These are phyloP conservation scores for Coranthus polyacanthus DNA, from an alignment of 2,797 vertebrate species.

Conservation along the genomic window DNA sequence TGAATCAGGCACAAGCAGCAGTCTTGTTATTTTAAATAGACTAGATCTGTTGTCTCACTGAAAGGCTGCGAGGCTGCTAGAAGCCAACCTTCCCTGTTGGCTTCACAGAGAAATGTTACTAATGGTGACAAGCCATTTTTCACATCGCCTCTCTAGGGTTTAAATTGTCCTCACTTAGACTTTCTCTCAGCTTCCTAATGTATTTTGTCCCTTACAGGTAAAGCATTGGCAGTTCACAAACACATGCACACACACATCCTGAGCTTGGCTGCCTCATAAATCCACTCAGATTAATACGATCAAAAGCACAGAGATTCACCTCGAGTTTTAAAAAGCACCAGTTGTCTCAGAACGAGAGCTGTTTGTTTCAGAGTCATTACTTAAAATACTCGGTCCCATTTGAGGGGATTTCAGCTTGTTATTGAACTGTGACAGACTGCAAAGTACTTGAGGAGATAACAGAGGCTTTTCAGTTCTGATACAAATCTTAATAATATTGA, in stretches of 20 bases:
- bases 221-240: conserved; percentile 8
- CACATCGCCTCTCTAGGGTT: conserved; percentile 36
- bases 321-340: conserved; percentile 16
- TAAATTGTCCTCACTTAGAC: conserved; percentile 37
- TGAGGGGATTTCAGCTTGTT: conserved; percentile 5
- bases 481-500: conserved; percentile 10
- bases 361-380: conserved; percentile 10
- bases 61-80: conserved; percentile 13
- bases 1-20: background rate
- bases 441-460: conserved; percentile 8
- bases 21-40: conserved; percentile 8
- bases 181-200: conserved; percentile 16
- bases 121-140: conserved; percentile 44
- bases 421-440: conserved; percentile 3
- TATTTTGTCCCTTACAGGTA: conserved; percentile 20
- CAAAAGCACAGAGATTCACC: conserved; percentile 27
- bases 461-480: conserved; percentile 10
- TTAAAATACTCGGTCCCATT: background rate
- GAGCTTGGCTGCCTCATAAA: conserved; percentile 31
- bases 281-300: conserved; percentile 28
- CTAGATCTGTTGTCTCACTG: conserved; percentile 6
- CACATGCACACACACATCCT: conserved; percentile 2
- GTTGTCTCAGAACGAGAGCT: conserved; percentile 26
- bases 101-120: conserved; percentile 28
- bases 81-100: conserved; percentile 8